These are phyloP conservation scores for Acanthoscelides obtectus DNA, from an alignment of 2,888 invertebrate species.

Conservation along the genomic window DNA sequence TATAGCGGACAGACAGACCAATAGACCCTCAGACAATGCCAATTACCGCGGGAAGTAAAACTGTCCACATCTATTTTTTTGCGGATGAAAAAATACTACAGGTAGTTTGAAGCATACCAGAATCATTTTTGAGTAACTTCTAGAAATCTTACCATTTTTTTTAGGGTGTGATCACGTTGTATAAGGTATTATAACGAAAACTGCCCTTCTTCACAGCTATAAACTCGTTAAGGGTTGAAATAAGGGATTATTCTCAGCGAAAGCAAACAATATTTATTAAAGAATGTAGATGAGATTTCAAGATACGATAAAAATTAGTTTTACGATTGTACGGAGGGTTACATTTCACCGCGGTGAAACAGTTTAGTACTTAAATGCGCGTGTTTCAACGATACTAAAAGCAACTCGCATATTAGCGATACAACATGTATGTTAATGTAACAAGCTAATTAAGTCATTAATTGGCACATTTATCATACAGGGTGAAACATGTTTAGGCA, in stretches of 20 bases:
- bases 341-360: neutral
- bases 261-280: conserved; percentile 28
- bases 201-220: neutral
- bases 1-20: too few relatives aligned
- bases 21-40: too few relatives aligned
- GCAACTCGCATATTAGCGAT: conserved; percentile 10
- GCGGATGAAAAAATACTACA: too few relatives aligned
- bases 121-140: too few relatives aligned
- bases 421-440: neutral
- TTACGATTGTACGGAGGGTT: conserved; percentile 29
- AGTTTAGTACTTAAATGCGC: neutral
- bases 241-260: conserved; percentile 23
- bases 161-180: too few relatives aligned
- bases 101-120: too few relatives aligned
- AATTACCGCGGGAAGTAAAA: too few relatives aligned
- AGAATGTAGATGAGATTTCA: conserved; percentile 32
- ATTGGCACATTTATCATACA: conserved; percentile 10
- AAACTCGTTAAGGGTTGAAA: conserved; percentile 1
- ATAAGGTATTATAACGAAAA: too few relatives aligned
- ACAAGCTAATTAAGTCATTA: conserved; percentile 14
- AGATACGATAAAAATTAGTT: conserved; percentile 32
- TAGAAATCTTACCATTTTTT: too few relatives aligned
- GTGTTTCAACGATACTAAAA: neutral
- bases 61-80: too few relatives aligned
- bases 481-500: too few relatives aligned